Evolutionary conservation across 2,797 vertebrate species (phyloP).

Genomic region (Alcedo quadribrachys): DNA sequence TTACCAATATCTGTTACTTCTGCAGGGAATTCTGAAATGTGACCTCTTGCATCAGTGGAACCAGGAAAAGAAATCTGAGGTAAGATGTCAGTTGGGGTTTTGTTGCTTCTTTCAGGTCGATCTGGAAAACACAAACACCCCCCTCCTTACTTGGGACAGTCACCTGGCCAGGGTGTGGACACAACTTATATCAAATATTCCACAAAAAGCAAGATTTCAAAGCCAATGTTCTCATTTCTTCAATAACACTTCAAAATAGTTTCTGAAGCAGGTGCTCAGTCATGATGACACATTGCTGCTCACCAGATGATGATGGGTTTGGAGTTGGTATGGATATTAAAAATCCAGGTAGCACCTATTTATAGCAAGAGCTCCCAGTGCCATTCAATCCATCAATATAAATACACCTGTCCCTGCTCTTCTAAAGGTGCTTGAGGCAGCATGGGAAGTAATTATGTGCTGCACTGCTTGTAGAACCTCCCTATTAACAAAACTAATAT

Average conservation of each 20-base stretch:
- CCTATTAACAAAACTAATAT: background rate
- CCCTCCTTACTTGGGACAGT: background rate
- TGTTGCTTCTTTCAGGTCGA: constrained; percentile 54
- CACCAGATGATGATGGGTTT: background rate
- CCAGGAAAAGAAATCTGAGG: constrained; percentile 63
- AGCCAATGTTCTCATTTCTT: background rate
- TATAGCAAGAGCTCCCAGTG: background rate
- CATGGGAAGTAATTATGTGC: background rate
- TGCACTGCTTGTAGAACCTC: background rate
- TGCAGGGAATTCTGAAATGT: constrained; percentile 60
- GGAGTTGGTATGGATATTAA: background rate
- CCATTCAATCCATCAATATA: background rate
- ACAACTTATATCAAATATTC: background rate
- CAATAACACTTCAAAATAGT: background rate
- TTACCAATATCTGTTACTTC: constrained; percentile 79
- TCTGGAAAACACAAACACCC: constrained; percentile 62
- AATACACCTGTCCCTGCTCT: background rate
- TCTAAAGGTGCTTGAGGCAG: background rate
- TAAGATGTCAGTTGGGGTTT: constrained; percentile 66
- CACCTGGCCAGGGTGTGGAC: too few relatives aligned
- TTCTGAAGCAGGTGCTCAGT: background rate
- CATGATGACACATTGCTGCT: background rate
- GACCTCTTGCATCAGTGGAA: constrained; percentile 67
- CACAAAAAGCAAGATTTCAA: background rate
- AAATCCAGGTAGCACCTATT: background rate